A percentile compares a stretch with the other conserved stretches of the same genome.
Conservation (phyloP, 2,888 invertebrate species). For the Perdita meconis region DNA sequence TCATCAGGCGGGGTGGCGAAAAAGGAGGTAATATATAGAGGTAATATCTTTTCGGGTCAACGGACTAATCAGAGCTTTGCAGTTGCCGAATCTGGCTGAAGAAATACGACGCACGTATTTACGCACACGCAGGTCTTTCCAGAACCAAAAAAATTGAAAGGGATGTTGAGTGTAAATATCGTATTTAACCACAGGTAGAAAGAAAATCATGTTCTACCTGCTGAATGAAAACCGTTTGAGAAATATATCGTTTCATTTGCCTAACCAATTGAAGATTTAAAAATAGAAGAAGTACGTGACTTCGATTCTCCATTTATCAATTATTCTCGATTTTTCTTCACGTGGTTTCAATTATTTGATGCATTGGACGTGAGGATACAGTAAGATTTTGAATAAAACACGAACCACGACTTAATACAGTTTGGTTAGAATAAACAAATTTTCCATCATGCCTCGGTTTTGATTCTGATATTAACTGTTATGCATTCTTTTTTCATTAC, state of each 20-base stretch:
- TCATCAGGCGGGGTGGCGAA: background rate
- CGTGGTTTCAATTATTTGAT: no score
- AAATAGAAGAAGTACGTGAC: background rate
- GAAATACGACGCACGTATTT: conserved; percentile 4
- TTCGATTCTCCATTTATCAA: no score
- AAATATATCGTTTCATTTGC: conserved; percentile 20
- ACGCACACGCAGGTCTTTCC: background rate
- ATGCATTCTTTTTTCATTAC: no score
- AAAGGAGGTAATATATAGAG: background rate
- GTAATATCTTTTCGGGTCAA: background rate
- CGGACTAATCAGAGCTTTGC: conserved; percentile 24
- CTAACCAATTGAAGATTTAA: background rate
- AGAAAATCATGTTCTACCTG: conserved; percentile 30
- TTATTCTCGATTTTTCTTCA: no score
- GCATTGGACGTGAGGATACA: no score
- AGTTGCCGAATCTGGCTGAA: conserved; percentile 20
- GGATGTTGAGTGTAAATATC: conserved; percentile 54
- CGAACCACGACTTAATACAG: no score
- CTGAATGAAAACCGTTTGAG: conserved; percentile 11
- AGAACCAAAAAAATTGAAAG: conserved; percentile 48
- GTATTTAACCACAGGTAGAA: conserved; percentile 40
- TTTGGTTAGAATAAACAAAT: no score
- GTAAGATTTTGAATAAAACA: no score
- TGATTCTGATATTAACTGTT: no score
- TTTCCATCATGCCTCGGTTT: no score